Evolutionary conservation across 2,797 vertebrate genomes (phyloP).

Genomic region (Brachyalestes nurse): DNA sequence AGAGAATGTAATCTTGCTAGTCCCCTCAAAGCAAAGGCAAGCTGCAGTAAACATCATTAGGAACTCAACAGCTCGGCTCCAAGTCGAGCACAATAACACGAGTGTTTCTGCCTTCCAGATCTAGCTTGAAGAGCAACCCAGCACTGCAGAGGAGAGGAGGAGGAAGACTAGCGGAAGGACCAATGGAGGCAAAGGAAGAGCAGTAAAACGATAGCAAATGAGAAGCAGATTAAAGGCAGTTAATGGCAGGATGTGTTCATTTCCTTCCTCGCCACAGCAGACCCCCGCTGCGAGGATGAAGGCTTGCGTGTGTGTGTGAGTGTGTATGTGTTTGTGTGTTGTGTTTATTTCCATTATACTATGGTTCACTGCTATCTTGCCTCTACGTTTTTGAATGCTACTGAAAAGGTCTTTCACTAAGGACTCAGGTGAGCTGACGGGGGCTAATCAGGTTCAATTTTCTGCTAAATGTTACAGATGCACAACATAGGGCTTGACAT

Average conservation of each 20-base stretch:
- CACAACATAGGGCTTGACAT: too few species aligned
- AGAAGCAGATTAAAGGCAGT: slow-evolving; percentile 58
- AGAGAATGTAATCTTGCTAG: slow-evolving; percentile 16
- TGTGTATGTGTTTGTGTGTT: slow-evolving; percentile 41
- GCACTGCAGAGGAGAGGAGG: background rate
- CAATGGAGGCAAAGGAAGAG: slow-evolving; percentile 51
- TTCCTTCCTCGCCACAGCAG: slow-evolving; percentile 47
- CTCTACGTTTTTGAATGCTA: slow-evolving; percentile 7
- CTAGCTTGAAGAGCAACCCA: background rate
- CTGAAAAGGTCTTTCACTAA: background rate
- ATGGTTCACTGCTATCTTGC: slow-evolving; percentile 29
- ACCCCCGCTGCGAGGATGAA: slow-evolving; percentile 54
- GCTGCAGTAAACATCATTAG: slow-evolving; percentile 11
- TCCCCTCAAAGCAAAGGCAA: slow-evolving; percentile 22
- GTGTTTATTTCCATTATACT: slow-evolving; percentile 47
- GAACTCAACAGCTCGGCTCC: background rate
- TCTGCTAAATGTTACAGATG: too few species aligned
- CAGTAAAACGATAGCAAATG: slow-evolving; percentile 59
- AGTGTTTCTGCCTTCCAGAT: slow-evolving; percentile 2
- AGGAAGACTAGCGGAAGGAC: slow-evolving; percentile 36
- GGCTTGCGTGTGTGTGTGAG: slow-evolving; percentile 43
- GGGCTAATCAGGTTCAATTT: too few species aligned
- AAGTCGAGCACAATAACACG: slow-evolving; percentile 14
- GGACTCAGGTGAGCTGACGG: too few species aligned
- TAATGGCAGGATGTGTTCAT: slow-evolving; percentile 59